These are phyloP conservation scores for Seriola quinqueradiata DNA, from an alignment of 2,113 vertebrate species.

Conservation along the genomic window DNA sequence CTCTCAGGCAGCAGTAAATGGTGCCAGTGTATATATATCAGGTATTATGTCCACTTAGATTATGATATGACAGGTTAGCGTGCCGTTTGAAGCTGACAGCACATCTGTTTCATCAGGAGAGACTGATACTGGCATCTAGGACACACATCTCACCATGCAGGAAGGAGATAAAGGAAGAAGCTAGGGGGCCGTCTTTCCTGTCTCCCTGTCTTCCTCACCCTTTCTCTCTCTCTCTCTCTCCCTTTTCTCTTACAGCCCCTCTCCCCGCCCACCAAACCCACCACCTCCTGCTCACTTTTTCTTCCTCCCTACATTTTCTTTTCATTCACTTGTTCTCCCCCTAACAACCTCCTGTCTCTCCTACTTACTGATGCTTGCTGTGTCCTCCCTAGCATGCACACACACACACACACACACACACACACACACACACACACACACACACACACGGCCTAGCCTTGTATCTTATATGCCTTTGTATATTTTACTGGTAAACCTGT, in stretches of 20 bases:
- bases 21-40: slow-evolving; percentile 87
- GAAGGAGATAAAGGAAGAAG: slow-evolving; percentile 85
- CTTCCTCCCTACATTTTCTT: slow-evolving; percentile 57
- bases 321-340: slow-evolving; percentile 67
- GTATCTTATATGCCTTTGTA: slow-evolving; percentile 39
- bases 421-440: slow-evolving; percentile 11
- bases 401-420: slow-evolving; percentile 4
- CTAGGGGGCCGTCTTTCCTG: slow-evolving; percentile 83
- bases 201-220: slow-evolving; percentile 73
- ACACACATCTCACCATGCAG: slow-evolving; percentile 88
- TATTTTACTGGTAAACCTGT: slow-evolving; percentile 44
- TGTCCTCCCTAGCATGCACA: slow-evolving; percentile 34
- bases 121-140: slow-evolving; percentile 92
- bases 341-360: slow-evolving; percentile 59
- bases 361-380: slow-evolving; percentile 57
- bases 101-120: slow-evolving; percentile 89
- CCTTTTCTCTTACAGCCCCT: slow-evolving; percentile 39
- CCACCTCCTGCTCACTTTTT: slow-evolving; percentile 70
- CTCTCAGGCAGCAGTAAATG: slow-evolving; percentile 85
- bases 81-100: slow-evolving; percentile 90
- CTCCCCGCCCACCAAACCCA: slow-evolving; percentile 54
- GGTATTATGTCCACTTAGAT: slow-evolving; percentile 92
- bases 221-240: slow-evolving; percentile 34
- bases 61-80: slow-evolving; percentile 89
- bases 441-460: slow-evolving; percentile 11